Conservation (phyloP, 1,140 invertebrate species). For the Drosophila teissieri region DNA sequence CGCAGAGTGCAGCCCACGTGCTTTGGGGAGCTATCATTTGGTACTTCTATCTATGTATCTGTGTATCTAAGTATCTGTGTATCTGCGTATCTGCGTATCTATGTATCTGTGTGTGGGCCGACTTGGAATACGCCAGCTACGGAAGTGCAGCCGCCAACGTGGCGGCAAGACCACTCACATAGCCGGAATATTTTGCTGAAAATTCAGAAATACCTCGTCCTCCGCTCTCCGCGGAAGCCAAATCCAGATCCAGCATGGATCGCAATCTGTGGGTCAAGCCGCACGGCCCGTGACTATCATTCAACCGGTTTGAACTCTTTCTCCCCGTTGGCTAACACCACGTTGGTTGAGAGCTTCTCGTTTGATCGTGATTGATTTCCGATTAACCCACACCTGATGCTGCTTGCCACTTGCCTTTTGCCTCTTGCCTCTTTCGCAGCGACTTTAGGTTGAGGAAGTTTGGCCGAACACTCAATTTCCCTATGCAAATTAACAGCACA, state of each 20-base stretch:
- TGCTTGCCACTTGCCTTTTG: too few relatives aligned
- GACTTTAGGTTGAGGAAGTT: constrained; percentile 16
- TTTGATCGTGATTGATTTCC: constrained; percentile 15
- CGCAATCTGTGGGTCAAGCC: too few relatives aligned
- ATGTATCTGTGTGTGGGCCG: constrained; percentile 16
- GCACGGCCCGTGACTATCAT: too few relatives aligned
- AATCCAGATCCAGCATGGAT: too few relatives aligned
- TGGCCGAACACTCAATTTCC: constrained; percentile 66
- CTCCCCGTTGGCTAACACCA: background rate
- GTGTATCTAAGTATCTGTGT: constrained; percentile 1
- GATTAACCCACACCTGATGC: constrained; percentile 7
- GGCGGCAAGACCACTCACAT: constrained; percentile 11
- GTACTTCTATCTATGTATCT: constrained; percentile 1
- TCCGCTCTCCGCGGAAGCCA: background rate
- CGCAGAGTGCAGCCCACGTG: constrained; percentile 64
- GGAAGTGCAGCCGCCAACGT: constrained; percentile 72
- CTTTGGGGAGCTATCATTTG: constrained; percentile 3
- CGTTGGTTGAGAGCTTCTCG: background rate
- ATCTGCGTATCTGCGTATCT: too few relatives aligned
- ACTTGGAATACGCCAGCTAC: constrained; percentile 27
- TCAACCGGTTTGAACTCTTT: background rate
- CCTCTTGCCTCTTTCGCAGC: background rate
- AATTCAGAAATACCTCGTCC: background rate
- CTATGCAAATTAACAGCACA: constrained; percentile 67
- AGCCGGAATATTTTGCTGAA: background rate